phyloP scores from a whole-genome alignment of 2,888 invertebrate species.

The Hemicrepidius hirtus region DNA sequence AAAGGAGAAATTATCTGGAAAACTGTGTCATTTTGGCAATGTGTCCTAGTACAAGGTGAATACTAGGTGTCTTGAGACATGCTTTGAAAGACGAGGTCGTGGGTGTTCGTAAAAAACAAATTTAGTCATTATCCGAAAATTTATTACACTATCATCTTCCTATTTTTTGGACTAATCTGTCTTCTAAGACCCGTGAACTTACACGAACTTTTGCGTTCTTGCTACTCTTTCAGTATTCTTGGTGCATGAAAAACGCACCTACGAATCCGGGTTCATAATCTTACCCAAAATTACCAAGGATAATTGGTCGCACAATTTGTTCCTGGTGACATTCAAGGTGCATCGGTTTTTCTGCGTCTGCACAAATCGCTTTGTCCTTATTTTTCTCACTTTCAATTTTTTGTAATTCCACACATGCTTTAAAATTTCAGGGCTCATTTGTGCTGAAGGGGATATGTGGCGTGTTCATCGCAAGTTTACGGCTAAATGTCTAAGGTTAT shows the following conservation, averaged over 20 bases:
- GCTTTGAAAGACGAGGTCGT: constrained; percentile 24
- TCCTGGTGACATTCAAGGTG: constrained; percentile 26
- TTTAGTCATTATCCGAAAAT: not conserved
- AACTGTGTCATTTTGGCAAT: constrained; percentile 19
- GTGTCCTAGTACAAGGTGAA: constrained; percentile 36
- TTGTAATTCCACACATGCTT: not conserved
- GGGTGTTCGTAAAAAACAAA: constrained; percentile 27
- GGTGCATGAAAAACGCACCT: not conserved
- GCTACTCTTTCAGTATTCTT: not conserved
- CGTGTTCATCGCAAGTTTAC: constrained; percentile 87
- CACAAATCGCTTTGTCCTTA: not conserved
- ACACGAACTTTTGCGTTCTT: not conserved
- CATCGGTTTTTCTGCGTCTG: constrained; percentile 27
- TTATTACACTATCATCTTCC: too few species aligned
- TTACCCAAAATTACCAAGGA: constrained; percentile 33
- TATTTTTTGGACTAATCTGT: too few species aligned
- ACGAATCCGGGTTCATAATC: constrained; percentile 33
- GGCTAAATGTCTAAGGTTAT: constrained; percentile 81
- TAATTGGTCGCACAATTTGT: constrained; percentile 10
- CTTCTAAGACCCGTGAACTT: too few species aligned
- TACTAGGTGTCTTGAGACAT: constrained; percentile 11
- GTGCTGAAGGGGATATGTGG: constrained; percentile 88
- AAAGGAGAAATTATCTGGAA: constrained; percentile 9
- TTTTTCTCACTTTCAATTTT: not conserved
- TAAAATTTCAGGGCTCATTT: constrained; percentile 81